Base-by-base conservation (phyloP, 1,140 invertebrate genomes). In the Neuroterus valhalla region DNA sequence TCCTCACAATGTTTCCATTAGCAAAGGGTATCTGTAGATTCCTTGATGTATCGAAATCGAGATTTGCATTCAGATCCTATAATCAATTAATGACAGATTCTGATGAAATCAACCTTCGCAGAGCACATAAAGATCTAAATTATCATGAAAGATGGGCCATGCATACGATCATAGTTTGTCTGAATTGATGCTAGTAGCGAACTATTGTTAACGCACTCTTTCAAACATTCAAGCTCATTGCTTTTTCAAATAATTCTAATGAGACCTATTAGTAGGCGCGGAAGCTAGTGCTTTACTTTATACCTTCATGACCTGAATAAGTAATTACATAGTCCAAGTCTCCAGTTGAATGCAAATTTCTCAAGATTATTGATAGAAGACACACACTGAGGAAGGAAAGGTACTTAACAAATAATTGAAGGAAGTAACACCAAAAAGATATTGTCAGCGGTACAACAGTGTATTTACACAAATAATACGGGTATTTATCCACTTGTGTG, bases 1-100 rank as follows among this genome's bases (percentile, higher is more conserved):
- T 97, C 87, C 97, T 97, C 94, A 98, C 96, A 62, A 97, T 94
- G 85, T 96, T 97, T 26, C 97, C 97, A 90, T 97, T 97, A 4
- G 95, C 94, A 81, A 98, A 89, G 6, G 96, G 95, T 81, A 97
- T 97, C 86, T 96, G 94, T 69, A 97, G 89, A 87, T 97, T 96
- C 76, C 93, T 92, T 17, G 89, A 87, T 15, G 84, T 77, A 43
- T 83, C 87, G 45, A 82, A 90, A 55, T 84, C 86, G 85, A 85
- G 85, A 67, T 85, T 80, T 68, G 88, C 85, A 70, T 81, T 84
- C 44, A 82, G 83, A n/a, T 89, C 88, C 89, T 89, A 81, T 42
- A 31, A 77, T 11, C 26, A 52, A 31, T 52, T 52, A 31, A 52
- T 26, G 26, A 52, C 2, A 50, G 17, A 15, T 42, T 38, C 15